Conservation (phyloP, 2,888 invertebrate genomes). For the Shargacucullia verbasci region DNA sequence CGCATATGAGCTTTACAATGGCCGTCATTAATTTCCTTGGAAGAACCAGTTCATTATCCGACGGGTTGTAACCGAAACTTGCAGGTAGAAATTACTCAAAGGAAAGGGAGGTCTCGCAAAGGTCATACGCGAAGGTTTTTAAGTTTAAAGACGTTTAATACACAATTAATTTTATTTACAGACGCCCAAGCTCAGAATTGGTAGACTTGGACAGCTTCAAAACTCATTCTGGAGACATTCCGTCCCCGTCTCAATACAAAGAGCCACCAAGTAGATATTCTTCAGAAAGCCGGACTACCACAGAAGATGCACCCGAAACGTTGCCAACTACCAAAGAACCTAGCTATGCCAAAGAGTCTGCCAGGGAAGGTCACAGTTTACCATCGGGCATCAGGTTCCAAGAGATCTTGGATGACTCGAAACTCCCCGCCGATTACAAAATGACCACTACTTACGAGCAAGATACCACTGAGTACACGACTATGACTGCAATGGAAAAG, state of each 20-base stretch:
- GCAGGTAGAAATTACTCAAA: conserved; percentile 75
- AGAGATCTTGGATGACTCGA: conserved; percentile 81
- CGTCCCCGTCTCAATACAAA: conserved; percentile 87
- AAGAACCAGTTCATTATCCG: conserved; percentile 65
- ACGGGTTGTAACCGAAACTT: conserved; percentile 51
- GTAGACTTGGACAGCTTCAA: conserved; percentile 95
- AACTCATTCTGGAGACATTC: conserved; percentile 90
- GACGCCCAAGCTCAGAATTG: conserved; percentile 93
- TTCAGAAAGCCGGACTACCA: conserved; percentile 84
- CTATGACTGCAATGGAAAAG: conserved; percentile 93
- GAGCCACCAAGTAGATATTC: conserved; percentile 83
- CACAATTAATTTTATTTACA: conserved; percentile 64
- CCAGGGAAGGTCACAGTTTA: conserved; percentile 81
- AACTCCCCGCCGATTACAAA: conserved; percentile 80
- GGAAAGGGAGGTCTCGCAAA: conserved; percentile 78
- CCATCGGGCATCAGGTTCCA: conserved; percentile 77
- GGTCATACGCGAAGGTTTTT: conserved; percentile 81
- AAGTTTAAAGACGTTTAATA: not conserved
- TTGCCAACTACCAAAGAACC: conserved; percentile 68
- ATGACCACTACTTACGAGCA: conserved; percentile 80
- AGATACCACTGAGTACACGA: conserved; percentile 90
- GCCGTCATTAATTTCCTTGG: conserved; percentile 55
- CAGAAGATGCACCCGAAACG: conserved; percentile 88
- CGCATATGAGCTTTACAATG: conserved; percentile 18
- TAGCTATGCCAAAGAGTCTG: conserved; percentile 73